phyloP scores from a whole-genome alignment of 2,113 vertebrate species.

The Actenoides hombroni region DNA sequence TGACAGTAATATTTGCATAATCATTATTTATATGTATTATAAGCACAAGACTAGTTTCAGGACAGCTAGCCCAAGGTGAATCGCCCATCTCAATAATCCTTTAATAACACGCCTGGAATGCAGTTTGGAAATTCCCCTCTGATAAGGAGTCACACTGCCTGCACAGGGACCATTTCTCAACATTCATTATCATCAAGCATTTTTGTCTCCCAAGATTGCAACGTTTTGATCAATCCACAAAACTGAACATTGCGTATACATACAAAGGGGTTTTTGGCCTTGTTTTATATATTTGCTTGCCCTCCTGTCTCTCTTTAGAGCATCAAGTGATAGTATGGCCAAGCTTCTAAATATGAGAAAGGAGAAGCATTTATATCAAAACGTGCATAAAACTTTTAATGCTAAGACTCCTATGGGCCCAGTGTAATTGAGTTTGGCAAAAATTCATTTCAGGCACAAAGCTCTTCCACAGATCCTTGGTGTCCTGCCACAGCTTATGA shows the following conservation, averaged over 20 bases:
- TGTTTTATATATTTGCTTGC: background rate
- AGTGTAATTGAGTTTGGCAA: background rate
- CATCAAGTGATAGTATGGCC: background rate
- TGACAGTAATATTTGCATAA: background rate
- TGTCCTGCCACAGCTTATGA: background rate
- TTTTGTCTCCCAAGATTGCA: background rate
- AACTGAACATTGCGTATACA: background rate
- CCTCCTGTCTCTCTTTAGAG: background rate
- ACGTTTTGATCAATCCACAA: background rate
- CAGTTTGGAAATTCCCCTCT: background rate
- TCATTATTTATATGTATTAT: background rate
- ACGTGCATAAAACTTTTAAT: background rate
- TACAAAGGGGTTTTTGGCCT: background rate
- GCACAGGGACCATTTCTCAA: background rate
- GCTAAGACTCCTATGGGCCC: background rate
- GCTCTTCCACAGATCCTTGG: background rate
- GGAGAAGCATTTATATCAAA: background rate
- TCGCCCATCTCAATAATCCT: background rate
- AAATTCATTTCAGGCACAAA: background rate
- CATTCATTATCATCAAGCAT: background rate
- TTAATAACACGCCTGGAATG: conserved; percentile 12
- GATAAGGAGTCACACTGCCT: background rate
- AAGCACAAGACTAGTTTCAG: background rate
- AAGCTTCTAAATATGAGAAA: background rate
- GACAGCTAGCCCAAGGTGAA: conserved; percentile 27